These are phyloP conservation scores for Halcyon senegalensis DNA, from an alignment of 2,113 vertebrate species.

Conservation along the genomic window DNA sequence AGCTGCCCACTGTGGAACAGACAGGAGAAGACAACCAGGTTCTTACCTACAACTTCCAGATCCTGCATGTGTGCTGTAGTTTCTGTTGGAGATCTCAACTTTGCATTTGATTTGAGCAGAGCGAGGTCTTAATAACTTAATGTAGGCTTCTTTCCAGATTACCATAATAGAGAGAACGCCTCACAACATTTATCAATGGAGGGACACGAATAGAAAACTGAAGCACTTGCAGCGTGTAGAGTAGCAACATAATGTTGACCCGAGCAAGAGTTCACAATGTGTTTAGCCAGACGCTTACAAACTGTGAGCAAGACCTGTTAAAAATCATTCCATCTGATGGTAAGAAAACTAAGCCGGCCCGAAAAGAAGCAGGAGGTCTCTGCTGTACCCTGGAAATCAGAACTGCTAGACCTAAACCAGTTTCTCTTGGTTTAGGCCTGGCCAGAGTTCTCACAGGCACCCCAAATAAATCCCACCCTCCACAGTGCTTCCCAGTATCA, in stretches of 20 bases:
- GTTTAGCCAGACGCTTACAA: background rate
- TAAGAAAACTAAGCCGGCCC: background rate
- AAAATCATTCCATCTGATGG: accelerated
- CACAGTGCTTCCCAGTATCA: background rate
- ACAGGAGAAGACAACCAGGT: background rate
- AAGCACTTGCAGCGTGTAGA: background rate
- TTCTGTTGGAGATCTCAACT: background rate
- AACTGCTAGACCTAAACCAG: background rate
- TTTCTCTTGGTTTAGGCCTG: background rate
- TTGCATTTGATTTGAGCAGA: background rate
- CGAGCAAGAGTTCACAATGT: background rate
- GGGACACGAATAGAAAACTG: background rate
- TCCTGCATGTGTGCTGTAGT: background rate
- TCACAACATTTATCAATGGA: background rate
- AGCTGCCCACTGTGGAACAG: background rate
- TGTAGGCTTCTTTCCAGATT: background rate
- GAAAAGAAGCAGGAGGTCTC: background rate
- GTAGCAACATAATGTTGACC: background rate
- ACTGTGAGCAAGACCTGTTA: background rate
- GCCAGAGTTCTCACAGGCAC: background rate
- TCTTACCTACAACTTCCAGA: background rate
- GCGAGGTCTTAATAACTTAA: background rate
- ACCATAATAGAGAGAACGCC: accelerated
- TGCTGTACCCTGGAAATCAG: background rate
- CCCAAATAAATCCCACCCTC: background rate